phyloP scores from a whole-genome alignment of 1,140 invertebrate species.

The Drosophila nigromelanica region DNA sequence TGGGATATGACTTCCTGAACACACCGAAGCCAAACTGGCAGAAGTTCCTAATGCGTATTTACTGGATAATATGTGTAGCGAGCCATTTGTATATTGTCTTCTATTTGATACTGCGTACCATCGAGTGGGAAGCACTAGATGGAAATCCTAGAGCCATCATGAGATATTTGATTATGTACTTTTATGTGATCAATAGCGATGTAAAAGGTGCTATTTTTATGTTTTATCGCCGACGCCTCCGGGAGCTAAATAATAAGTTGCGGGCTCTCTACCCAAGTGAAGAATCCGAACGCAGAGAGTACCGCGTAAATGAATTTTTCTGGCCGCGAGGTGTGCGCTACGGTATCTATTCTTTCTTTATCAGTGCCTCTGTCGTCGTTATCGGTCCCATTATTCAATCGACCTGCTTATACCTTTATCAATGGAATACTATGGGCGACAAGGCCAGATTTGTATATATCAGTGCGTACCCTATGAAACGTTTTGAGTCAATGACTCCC shows the following conservation, averaged over 20 bases:
- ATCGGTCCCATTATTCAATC: conserved; percentile 31
- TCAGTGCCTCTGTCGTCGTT: conserved; percentile 7
- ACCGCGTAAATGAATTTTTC: conserved; percentile 48
- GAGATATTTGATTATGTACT: conserved; percentile 42
- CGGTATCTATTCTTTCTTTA: conserved; percentile 44
- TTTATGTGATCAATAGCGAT: conserved; percentile 40
- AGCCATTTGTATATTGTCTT: conserved; percentile 39
- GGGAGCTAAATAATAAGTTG: conserved; percentile 18
- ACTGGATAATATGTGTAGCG: conserved; percentile 21
- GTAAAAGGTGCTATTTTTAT: conserved; percentile 49
- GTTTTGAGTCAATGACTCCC: not conserved
- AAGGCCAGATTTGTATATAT: conserved; percentile 29
- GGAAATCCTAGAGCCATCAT: conserved; percentile 41
- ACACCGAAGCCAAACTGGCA: conserved; percentile 33
- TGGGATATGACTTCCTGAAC: conserved; percentile 57
- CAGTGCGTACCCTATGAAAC: conserved; percentile 41
- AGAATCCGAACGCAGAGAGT: not conserved
- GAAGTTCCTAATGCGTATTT: conserved; percentile 12
- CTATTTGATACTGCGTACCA: conserved; percentile 30
- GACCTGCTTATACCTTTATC: conserved; percentile 15
- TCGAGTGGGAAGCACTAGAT: conserved; percentile 41
- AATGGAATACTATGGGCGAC: not conserved
- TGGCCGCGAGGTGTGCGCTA: conserved; percentile 26
- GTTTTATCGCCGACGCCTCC: conserved; percentile 15
- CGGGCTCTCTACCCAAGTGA: conserved; percentile 32